These are phyloP conservation scores for Melanostigma gelatinosum DNA, from an alignment of 2,113 vertebrate species.

Conservation along the genomic window DNA sequence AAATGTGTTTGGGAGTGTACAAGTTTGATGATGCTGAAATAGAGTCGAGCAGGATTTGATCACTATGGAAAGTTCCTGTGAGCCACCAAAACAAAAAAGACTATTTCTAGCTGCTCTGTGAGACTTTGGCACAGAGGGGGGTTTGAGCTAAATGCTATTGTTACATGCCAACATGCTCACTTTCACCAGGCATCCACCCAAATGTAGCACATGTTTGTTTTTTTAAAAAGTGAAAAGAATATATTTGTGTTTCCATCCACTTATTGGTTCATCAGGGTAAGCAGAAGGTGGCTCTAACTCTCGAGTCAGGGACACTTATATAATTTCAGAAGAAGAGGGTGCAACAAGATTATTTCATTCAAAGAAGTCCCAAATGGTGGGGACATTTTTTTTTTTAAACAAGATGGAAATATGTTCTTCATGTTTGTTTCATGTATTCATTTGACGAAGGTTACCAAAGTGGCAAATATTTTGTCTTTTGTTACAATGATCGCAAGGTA, in stretches of 20 bases:
- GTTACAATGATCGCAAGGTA: not conserved
- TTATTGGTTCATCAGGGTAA: not conserved
- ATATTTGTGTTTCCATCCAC: not conserved
- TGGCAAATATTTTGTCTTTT: not conserved
- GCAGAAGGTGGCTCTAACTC: not conserved
- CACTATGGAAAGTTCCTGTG: conserved; percentile 5
- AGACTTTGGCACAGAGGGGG: not conserved
- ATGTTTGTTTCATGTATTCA: not conserved
- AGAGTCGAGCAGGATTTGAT: not conserved
- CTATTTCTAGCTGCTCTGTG: not conserved
- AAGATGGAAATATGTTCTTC: not conserved
- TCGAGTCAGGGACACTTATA: not conserved
- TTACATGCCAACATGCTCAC: not conserved
- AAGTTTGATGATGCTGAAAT: conserved; percentile 11
- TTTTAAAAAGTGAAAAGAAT: not conserved
- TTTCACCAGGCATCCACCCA: not conserved
- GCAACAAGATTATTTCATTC: not conserved
- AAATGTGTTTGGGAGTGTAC: not conserved
- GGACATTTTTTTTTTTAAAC: not conserved
- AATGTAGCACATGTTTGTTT: not conserved
- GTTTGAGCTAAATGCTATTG: not conserved
- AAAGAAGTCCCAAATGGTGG: not conserved
- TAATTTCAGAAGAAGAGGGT: not conserved
- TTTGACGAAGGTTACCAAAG: not conserved
- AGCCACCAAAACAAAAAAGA: not conserved